Evolutionary conservation across 2,797 vertebrate species (phyloP), one percentile per base, ranked within the genome.

Genomic region (Melanogrammus aeglefinus): DNA sequence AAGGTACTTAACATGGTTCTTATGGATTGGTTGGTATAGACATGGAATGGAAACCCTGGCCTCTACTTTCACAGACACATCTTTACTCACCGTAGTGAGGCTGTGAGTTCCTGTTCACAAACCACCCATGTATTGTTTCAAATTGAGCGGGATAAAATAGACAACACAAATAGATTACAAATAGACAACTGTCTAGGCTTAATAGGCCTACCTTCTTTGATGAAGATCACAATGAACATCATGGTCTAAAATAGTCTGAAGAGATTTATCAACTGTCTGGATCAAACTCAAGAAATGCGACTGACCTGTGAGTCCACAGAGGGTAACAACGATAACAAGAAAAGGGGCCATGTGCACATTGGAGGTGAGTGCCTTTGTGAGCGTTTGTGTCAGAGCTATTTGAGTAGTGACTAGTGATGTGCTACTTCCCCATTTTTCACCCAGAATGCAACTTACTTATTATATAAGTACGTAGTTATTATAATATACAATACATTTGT

Each of bases 41-140:
- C 86, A 86, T 1, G 82, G 81, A 39, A 88, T 79, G 1, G 79
- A 78, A 63, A 90, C 79, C 2, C 78, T 85, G 24, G 4, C 39
- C 33, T 72, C 63, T 1, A 1, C 6, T n/a, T 35, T 12, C 3
- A 86, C 86, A 4, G 80, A 73, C 13, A 85, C 75, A 8, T 76
- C 0, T 31, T 31, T 2, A 4, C 4, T 12, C 47, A 86, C 74
- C 79, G 76, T 79, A 9, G 21, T 77, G 12, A 76, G 31, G 72
- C 78, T 44, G 74, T 78, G 51, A 78, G 84, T 76, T 75, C 82
- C 86, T 88, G 76, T 4, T 85, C 36, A 81, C 72, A 18, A 85
- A 7, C 4, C 51, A 57, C 18, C 6, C 51, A 57, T 21, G 18
- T 21, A 21, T 57, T 31, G 4, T 21, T 57, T 21, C 16, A 4